Evolutionary conservation across 1,140 invertebrate genomes (phyloP).

Genomic region (Schlechtendalia chinensis): DNA sequence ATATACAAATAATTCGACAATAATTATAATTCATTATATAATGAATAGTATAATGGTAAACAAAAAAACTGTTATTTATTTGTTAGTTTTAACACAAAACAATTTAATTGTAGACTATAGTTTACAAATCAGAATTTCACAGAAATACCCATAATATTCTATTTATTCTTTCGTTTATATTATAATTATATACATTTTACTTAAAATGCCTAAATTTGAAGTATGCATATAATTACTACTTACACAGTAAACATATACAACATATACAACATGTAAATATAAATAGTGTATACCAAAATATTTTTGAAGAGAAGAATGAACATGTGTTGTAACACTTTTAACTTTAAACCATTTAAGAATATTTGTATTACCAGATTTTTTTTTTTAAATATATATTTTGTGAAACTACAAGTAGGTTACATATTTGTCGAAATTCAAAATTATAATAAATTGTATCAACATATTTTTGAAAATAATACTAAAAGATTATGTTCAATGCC

Average conservation of each 20-base stretch:
- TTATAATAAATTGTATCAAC: conserved; percentile 1
- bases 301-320: not conserved
- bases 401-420: not conserved
- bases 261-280: too few relatives aligned
- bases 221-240: not conserved
- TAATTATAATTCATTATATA: too few relatives aligned
- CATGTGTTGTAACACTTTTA: not conserved
- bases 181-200: not conserved
- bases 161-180: conserved; percentile 1
- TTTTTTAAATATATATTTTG: not conserved
- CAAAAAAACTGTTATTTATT: not conserved
- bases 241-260: too few relatives aligned
- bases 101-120: not conserved
- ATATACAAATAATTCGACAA: not conserved
- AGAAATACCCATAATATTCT: not conserved
- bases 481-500: not conserved
- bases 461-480: conserved; percentile 29
- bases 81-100: not conserved
- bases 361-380: not conserved
- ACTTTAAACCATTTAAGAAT: not conserved
- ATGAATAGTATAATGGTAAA: too few relatives aligned
- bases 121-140: not conserved
- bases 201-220: too few relatives aligned
- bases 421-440: not conserved
- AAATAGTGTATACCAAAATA: too few relatives aligned